A percentile compares a stretch with the other conserved stretches of the same genome.
These are phyloP conservation scores for Sitta carolinensis DNA, from an alignment of 2,797 vertebrate species.

Conservation along the genomic window DNA sequence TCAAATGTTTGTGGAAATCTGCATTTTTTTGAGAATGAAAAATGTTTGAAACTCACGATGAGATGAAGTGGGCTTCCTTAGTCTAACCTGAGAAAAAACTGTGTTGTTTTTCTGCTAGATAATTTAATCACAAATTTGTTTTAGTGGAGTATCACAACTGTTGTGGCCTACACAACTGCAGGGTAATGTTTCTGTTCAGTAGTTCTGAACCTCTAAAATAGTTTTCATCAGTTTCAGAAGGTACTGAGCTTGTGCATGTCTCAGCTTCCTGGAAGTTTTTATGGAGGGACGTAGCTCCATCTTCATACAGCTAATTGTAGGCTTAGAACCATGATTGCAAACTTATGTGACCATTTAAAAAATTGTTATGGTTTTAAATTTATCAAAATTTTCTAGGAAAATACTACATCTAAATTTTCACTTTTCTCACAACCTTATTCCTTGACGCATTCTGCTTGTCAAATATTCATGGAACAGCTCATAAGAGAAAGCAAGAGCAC, in stretches of 20 bases:
- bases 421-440: not conserved
- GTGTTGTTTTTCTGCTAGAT: not conserved
- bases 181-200: not conserved
- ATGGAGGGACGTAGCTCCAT: not conserved
- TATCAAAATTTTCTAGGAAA: not conserved
- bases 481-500: not conserved
- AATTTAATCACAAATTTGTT: not conserved
- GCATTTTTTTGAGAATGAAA: not conserved
- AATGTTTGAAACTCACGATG: not conserved
- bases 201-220: not conserved
- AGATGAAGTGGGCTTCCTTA: not conserved
- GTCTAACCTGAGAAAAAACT: not conserved
- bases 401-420: not conserved
- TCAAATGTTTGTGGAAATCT: not conserved
- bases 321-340: not conserved
- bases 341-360: rapidly evolving
- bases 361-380: not conserved
- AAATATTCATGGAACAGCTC: not conserved
- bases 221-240: not conserved
- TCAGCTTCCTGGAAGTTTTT: not conserved
- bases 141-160: not conserved
- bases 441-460: not conserved
- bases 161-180: not conserved
- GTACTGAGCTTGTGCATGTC: not conserved
- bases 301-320: not conserved